Percentiles rank a stretch among this genome's conserved stretches.
phyloP scores from a whole-genome alignment of 2,888 invertebrate genomes.

The Nephrotoma guestfalica region DNA sequence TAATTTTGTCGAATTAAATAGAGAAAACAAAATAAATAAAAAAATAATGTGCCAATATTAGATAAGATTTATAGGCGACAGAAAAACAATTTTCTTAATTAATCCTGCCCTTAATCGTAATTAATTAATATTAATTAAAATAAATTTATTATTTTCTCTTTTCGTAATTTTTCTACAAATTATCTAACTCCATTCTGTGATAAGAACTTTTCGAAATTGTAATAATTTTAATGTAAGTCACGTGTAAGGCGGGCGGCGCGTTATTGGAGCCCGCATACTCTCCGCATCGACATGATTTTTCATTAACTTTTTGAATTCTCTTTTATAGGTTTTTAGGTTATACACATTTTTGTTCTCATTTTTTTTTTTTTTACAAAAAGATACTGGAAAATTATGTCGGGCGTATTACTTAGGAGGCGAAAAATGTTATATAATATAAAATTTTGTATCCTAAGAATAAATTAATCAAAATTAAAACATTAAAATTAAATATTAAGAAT shows the following conservation, averaged over 20 bases:
- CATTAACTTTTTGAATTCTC: neutral
- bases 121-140: neutral
- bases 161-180: neutral
- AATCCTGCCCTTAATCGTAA: neutral
- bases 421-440: neutral
- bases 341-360: neutral
- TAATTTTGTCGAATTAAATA: neutral
- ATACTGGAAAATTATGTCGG: neutral
- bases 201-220: neutral
- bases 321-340: neutral
- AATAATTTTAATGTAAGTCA: neutral
- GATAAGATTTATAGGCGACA: neutral
- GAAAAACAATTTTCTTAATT: neutral
- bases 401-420: neutral
- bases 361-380: neutral
- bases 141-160: neutral
- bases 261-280: neutral
- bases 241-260: neutral
- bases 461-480: neutral
- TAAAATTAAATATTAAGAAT: neutral
- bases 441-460: neutral
- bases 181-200: constrained; percentile 5
- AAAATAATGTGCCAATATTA: neutral
- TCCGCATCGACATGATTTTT: neutral
- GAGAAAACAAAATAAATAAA: neutral